Conservation (phyloP, 2,888 invertebrate genomes). For the Melanostoma mellinum region DNA sequence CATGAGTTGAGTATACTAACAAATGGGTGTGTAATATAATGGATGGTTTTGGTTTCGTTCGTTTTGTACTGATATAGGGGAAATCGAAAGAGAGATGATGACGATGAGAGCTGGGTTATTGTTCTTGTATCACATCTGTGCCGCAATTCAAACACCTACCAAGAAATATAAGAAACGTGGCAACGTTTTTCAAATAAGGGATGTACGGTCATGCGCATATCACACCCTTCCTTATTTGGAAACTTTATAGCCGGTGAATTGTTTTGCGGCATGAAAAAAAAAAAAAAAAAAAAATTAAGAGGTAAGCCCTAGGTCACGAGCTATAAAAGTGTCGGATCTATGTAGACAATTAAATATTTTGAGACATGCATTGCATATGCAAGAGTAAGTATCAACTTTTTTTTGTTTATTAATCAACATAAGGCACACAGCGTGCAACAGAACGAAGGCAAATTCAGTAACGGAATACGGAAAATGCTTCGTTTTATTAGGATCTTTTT, state of each 20-base stretch:
- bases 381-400: neutral
- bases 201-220: conserved; percentile 55
- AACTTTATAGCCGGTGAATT: conserved; percentile 62
- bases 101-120: too few species aligned
- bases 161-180: conserved; percentile 52
- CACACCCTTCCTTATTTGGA: conserved; percentile 63
- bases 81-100: too few species aligned
- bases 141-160: conserved; percentile 23
- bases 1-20: neutral
- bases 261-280: conserved; percentile 8
- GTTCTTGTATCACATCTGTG: neutral
- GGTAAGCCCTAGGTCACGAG: conserved; percentile 72
- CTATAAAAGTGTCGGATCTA: conserved; percentile 64
- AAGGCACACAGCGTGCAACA: too few species aligned
- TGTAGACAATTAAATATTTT: conserved; percentile 28
- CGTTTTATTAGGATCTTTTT: too few species aligned
- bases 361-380: conserved; percentile 4
- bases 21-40: conserved; percentile 29
- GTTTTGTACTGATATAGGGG: too few species aligned
- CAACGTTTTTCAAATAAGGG: conserved; percentile 55
- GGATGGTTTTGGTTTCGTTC: conserved; percentile 26
- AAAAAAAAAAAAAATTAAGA: conserved; percentile 3
- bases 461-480: too few species aligned
- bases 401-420: too few species aligned
- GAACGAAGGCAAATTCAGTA: too few species aligned